Base-by-base conservation (phyloP, 2,888 invertebrate genomes). In the Nycteola revayana region DNA sequence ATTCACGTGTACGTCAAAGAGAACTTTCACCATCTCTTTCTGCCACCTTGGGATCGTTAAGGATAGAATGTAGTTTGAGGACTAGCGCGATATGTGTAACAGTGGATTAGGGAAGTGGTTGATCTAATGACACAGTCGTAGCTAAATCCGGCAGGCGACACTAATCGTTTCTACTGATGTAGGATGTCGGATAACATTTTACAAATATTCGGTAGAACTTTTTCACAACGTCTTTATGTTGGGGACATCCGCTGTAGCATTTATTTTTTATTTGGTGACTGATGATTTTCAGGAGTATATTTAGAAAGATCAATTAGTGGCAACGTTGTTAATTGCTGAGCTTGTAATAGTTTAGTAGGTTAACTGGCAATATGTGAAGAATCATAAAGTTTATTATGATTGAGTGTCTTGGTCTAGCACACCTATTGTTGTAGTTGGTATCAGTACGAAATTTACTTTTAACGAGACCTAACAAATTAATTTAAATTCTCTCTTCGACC, bases 111-210 rank as follows among this genome's bases (percentile, higher is more conserved):
- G 80, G 82, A 85, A 83, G 78, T 78, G 70, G 64, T 57, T 66
- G 73, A 63, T 60, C 69, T 78, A 79, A 80, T 78, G 79, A 79
- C 67, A 66, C 66, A 73, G 56, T 64, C 68, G 70, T 53, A 60
- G 62, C 71, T 75, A 79, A 84, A 79, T 85, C 76, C 71, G 77
- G 69, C 58, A 59, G 51, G 55, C 55, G 75, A 70, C 80, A 71
- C 83, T 83, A 83, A 85, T 84, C 76, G 74, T 52, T 60, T 43
- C 50, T 47, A 43, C 58, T 72, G 70, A 66, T 67, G 67, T 71
- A 66, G 66, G 52, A 44, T 52, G 55, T 32, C 18, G 50, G 58
- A 60, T 57, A 57, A 57, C 53, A 49, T 51, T 64, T 60, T 63
- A 73, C 66, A 74, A 72, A 69, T 68, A 70, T 61, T 65, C 50